These are phyloP conservation scores for Tenthredo distinguenda DNA, from an alignment of 2,888 invertebrate species.

Conservation along the genomic window DNA sequence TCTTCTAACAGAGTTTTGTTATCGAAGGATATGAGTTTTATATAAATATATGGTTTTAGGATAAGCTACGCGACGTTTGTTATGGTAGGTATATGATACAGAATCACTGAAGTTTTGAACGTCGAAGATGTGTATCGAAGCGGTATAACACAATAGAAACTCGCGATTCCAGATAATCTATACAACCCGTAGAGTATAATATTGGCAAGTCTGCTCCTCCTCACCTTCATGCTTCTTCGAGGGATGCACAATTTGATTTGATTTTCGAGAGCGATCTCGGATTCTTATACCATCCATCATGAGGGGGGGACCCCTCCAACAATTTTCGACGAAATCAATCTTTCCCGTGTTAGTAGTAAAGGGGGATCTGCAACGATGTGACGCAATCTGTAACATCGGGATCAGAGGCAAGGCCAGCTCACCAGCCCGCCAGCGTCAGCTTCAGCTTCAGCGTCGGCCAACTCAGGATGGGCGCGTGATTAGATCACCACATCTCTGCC, in stretches of 20 bases:
- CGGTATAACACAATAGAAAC: background rate
- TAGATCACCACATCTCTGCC: constrained; percentile 35
- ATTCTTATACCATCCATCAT: constrained; percentile 47
- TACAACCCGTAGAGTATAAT: constrained; percentile 5
- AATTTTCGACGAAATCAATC: constrained; percentile 48
- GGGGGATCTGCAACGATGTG: constrained; percentile 36
- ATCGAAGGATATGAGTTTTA: background rate
- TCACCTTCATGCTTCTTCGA: constrained; percentile 70
- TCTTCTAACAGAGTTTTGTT: background rate
- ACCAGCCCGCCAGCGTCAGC: background rate
- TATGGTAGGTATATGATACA: background rate
- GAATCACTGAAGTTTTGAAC: background rate
- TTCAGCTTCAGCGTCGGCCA: background rate
- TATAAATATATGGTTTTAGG: background rate
- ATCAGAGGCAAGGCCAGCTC: constrained; percentile 48
- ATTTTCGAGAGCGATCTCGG: constrained; percentile 43
- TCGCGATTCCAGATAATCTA: constrained; percentile 47
- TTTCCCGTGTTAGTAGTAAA: constrained; percentile 35
- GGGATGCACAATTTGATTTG: constrained; percentile 63
- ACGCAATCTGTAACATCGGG: constrained; percentile 51
- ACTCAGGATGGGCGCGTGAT: constrained; percentile 45
- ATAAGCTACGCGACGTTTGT: background rate
- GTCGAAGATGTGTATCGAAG: background rate
- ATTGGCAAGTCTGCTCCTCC: constrained; percentile 55
- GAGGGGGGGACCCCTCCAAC: background rate